Percentiles rank a stretch among this genome's conserved stretches.
Conservation (phyloP, 2,888 invertebrate genomes). For the Rotaria magnacalcarata region DNA sequence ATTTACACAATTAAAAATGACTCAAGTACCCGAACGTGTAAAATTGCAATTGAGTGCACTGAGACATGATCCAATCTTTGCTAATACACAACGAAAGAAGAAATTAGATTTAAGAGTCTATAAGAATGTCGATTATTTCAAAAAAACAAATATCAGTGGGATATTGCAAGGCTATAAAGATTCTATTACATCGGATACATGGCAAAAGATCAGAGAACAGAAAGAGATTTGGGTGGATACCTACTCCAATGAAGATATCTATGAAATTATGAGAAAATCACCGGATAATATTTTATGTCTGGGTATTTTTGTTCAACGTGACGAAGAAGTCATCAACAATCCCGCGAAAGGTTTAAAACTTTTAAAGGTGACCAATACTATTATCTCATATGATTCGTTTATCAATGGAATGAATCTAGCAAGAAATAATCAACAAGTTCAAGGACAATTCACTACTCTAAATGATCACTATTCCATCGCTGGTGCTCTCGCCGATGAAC, state of each 20-base stretch:
- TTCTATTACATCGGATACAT: constrained; percentile 33
- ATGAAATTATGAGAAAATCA: constrained; percentile 42
- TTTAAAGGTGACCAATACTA: constrained; percentile 34
- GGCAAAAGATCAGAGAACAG: constrained; percentile 38
- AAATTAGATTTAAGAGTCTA: constrained; percentile 36
- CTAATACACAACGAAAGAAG: constrained; percentile 36
- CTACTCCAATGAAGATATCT: constrained; percentile 41
- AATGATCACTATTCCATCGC: constrained; percentile 37
- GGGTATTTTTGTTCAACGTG: constrained; percentile 41
- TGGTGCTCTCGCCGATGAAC: constrained; percentile 34
- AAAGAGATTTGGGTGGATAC: constrained; percentile 36
- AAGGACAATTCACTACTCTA: constrained; percentile 38
- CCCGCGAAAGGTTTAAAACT: constrained; percentile 41
- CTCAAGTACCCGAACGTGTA: constrained; percentile 40
- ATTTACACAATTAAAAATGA: constrained; percentile 41
- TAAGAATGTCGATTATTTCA: constrained; percentile 42
- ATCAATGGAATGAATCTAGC: constrained; percentile 39
- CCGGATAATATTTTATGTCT: constrained; percentile 40
- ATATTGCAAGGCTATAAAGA: constrained; percentile 38
- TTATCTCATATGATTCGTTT: constrained; percentile 41
- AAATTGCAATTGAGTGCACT: constrained; percentile 39
- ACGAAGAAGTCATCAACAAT: constrained; percentile 41
- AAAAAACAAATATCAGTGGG: constrained; percentile 38
- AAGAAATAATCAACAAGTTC: constrained; percentile 34
- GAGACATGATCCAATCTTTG: constrained; percentile 41